A percentile compares a stretch with the other conserved stretches of the same genome.
These are phyloP conservation scores for Tiliacea aurago DNA, from an alignment of 2,888 invertebrate species.

Conservation along the genomic window DNA sequence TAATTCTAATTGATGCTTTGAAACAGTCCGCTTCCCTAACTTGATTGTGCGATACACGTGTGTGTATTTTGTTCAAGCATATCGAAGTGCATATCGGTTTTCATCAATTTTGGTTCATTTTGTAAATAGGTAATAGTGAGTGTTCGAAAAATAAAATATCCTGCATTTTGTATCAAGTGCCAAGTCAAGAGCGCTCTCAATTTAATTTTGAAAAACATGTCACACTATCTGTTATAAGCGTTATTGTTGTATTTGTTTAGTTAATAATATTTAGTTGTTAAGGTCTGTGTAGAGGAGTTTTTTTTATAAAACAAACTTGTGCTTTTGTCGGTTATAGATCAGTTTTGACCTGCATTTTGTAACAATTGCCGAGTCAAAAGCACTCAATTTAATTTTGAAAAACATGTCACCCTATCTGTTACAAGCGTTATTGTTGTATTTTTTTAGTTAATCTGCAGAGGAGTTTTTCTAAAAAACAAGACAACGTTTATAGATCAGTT, in stretches of 20 bases:
- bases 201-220: background rate
- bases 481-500: background rate
- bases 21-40: slow-evolving; percentile 1
- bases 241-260: background rate
- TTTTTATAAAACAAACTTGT: background rate
- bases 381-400: background rate
- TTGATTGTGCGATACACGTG: slow-evolving; percentile 24
- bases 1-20: slow-evolving; percentile 37
- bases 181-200: background rate
- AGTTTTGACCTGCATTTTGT: background rate
- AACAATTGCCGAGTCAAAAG: background rate
- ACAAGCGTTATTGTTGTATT: background rate
- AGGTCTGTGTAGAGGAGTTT: background rate
- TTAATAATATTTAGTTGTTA: no score
- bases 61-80: slow-evolving; percentile 13
- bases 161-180: background rate
- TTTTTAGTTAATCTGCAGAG: no score
- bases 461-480: background rate
- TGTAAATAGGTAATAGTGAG: slow-evolving; percentile 1
- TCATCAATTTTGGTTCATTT: background rate
- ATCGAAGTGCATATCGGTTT: background rate
- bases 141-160: background rate
- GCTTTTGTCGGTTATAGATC: background rate
- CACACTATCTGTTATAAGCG: background rate
- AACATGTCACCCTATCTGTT: background rate